Conservation (phyloP, 2,888 invertebrate genomes). For the Pseudeuparius sepicola region DNA sequence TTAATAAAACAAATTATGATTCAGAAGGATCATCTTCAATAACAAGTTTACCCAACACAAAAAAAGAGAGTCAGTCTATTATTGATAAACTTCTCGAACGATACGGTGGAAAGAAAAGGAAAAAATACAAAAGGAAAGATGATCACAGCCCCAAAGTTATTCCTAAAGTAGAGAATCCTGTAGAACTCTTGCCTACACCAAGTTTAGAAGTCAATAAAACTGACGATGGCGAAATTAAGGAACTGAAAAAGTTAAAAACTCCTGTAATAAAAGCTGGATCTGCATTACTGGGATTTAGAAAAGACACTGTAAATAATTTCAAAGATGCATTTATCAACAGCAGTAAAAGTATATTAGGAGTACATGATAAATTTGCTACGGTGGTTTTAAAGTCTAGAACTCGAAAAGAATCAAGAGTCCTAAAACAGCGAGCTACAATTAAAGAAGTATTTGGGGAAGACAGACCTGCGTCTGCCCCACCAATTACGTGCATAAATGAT, state of each 20-base stretch:
- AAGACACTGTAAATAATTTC: slow-evolving; percentile 57
- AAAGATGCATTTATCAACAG: slow-evolving; percentile 57
- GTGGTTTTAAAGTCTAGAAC: slow-evolving; percentile 65
- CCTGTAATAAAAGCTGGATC: slow-evolving; percentile 44
- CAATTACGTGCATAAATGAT: slow-evolving; percentile 49
- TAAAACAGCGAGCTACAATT: slow-evolving; percentile 66
- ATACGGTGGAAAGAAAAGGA: slow-evolving; percentile 47
- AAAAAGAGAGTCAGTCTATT: slow-evolving; percentile 42
- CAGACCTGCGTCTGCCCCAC: slow-evolving; percentile 73
- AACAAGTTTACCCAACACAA: slow-evolving; percentile 46
- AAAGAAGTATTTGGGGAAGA: slow-evolving; percentile 75
- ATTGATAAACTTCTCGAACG: slow-evolving; percentile 57
- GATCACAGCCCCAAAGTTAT: slow-evolving; percentile 47
- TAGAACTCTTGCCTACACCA: slow-evolving; percentile 56
- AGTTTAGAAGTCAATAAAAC: slow-evolving; percentile 44
- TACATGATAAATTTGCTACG: slow-evolving; percentile 56
- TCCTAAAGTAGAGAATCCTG: slow-evolving; percentile 45
- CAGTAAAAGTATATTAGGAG: slow-evolving; percentile 43
- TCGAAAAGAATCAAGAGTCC: slow-evolving; percentile 60
- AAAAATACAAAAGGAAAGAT: slow-evolving; percentile 46
- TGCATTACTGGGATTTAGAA: slow-evolving; percentile 55
- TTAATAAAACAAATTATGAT: slow-evolving; percentile 49
- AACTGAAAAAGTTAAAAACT: slow-evolving; percentile 24
- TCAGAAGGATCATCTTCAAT: slow-evolving; percentile 61
- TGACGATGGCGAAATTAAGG: slow-evolving; percentile 38